phyloP scores from a whole-genome alignment of 2,888 invertebrate species.

The Blastobasis adustella region DNA sequence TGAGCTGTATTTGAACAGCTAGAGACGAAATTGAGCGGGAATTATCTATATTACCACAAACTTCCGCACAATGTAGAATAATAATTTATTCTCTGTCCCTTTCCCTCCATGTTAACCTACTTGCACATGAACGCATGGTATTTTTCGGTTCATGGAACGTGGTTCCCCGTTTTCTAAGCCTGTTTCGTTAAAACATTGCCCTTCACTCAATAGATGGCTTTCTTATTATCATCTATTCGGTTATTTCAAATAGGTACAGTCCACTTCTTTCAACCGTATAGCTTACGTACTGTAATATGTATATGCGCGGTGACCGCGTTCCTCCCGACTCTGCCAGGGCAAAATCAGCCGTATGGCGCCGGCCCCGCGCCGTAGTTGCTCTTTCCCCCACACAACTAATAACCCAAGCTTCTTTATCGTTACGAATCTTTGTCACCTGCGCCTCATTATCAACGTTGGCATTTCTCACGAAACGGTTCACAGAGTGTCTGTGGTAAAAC shows the following conservation, averaged over 20 bases:
- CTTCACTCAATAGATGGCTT: too few relatives aligned
- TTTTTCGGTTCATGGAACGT: constrained; percentile 11
- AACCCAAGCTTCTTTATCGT: constrained; percentile 67
- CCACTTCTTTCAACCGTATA: constrained; percentile 23
- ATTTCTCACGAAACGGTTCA: constrained; percentile 32
- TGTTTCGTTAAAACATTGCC: too few relatives aligned
- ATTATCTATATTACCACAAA: constrained; percentile 14
- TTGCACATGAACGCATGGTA: constrained; percentile 30
- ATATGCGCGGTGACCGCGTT: constrained; percentile 62
- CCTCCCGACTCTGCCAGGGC: constrained; percentile 50
- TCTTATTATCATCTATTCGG: neutral
- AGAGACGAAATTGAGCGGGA: constrained; percentile 27
- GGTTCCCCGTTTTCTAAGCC: too few relatives aligned
- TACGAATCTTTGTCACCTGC: constrained; percentile 64
- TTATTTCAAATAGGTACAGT: constrained; percentile 14
- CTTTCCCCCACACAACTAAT: constrained; percentile 56
- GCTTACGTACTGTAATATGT: constrained; percentile 31
- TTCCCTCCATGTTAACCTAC: constrained; percentile 35
- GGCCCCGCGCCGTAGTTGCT: constrained; percentile 41
- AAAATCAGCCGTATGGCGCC: constrained; percentile 54
- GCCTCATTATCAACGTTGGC: constrained; percentile 43
- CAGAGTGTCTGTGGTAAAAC: constrained; percentile 2
- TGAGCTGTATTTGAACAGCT: constrained; percentile 8
- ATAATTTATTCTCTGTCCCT: constrained; percentile 30
- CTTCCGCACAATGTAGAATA: constrained; percentile 19